Evolutionary conservation across 2,888 invertebrate species (phyloP).

Genomic region (Ophion obscuratus): DNA sequence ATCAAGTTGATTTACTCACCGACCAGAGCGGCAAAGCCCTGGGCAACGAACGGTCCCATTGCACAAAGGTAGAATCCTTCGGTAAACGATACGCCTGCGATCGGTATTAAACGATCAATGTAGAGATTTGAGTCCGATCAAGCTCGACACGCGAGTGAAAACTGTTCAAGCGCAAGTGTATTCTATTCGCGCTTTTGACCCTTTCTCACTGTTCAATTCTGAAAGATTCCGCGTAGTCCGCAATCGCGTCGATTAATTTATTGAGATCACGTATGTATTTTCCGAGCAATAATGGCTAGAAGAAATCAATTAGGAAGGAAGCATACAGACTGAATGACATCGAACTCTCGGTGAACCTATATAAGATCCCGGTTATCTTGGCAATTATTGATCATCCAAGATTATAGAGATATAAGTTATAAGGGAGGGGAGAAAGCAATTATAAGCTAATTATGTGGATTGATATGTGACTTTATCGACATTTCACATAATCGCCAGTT

Average conservation of each 20-base stretch:
- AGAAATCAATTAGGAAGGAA: background rate
- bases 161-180: background rate
- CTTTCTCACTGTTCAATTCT: too few species aligned
- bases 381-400: slow-evolving; percentile 13
- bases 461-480: too few species aligned
- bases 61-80: background rate
- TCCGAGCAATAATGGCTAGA: background rate
- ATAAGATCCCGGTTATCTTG: background rate
- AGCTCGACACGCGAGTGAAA: background rate
- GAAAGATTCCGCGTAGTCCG: too few species aligned
- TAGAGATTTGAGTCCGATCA: background rate
- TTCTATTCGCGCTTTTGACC: too few species aligned
- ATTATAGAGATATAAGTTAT: slow-evolving; percentile 1
- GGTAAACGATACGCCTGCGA: background rate
- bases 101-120: background rate
- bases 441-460: background rate
- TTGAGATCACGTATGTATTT: background rate
- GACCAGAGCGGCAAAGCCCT: slow-evolving; percentile 31
- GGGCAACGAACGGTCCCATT: slow-evolving; percentile 45
- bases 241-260: background rate
- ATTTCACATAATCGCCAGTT: too few species aligned
- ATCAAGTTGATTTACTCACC: slow-evolving; percentile 12
- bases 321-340: background rate
- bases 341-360: background rate
- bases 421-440: background rate